A percentile compares a stretch with the other conserved stretches of the same genome.
Evolutionary conservation across 2,888 invertebrate genomes (phyloP).

Genomic region (Xanthia togata): DNA sequence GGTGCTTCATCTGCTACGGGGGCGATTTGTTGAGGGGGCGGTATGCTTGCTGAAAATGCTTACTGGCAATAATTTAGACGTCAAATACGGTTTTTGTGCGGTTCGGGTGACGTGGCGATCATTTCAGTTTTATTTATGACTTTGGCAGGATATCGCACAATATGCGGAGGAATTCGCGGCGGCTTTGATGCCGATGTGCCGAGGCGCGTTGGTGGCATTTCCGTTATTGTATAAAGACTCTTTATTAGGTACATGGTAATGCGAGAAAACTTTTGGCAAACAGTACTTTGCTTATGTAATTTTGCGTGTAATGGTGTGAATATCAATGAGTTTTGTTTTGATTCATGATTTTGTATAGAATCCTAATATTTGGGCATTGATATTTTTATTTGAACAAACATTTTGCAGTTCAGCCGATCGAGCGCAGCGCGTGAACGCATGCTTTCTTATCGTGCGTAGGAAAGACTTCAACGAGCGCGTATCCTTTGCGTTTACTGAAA

Average conservation of each 20-base stretch:
- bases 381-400: background rate
- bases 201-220: conserved; percentile 87
- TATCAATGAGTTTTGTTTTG: conserved; percentile 45
- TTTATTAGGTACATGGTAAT: conserved; percentile 66
- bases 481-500: background rate
- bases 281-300: conserved; percentile 54
- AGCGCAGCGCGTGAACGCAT: conserved; percentile 11
- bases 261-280: conserved; percentile 56
- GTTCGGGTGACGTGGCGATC: conserved; percentile 82
- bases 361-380: background rate
- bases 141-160: conserved; percentile 84
- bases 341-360: conserved; percentile 8
- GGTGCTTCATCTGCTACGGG: conserved; percentile 85
- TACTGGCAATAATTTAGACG: conserved; percentile 90
- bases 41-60: conserved; percentile 84
- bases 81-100: conserved; percentile 87
- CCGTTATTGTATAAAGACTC: conserved; percentile 80
- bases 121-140: conserved; percentile 89
- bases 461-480: conserved; percentile 85
- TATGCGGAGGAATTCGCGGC: conserved; percentile 86
- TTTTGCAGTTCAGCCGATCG: background rate
- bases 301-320: conserved; percentile 46
- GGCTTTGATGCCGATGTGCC: conserved; percentile 80
- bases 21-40: conserved; percentile 86
- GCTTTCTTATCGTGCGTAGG: conserved; percentile 33